These are phyloP conservation scores for Drosophila miranda DNA, from an alignment of 1,140 invertebrate species.

Conservation along the genomic window DNA sequence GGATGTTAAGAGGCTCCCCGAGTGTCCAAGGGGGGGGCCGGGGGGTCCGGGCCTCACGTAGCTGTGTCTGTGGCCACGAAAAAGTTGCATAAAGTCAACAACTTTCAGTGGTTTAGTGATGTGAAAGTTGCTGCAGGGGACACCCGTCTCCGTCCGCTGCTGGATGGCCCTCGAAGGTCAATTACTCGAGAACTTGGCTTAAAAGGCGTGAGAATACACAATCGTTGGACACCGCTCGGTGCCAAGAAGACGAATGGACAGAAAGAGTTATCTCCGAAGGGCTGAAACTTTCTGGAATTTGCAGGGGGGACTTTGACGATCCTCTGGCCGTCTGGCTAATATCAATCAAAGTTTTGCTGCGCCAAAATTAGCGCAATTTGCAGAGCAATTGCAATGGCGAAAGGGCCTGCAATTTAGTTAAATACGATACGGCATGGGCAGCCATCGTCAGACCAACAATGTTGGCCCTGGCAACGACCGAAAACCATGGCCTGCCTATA, in stretches of 20 bases:
- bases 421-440: conserved; percentile 58
- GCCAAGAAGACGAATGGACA: conserved; percentile 9
- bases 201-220: conserved; percentile 55
- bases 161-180: conserved; percentile 56
- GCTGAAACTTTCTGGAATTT: conserved; percentile 13
- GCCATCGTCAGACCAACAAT: conserved; percentile 48
- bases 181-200: conserved; percentile 63
- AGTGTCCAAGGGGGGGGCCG: not conserved
- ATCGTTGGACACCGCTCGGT: conserved; percentile 15
- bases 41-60: conserved; percentile 46
- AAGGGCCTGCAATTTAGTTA: conserved; percentile 63
- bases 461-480: conserved; percentile 36
- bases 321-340: conserved; percentile 41
- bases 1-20: conserved; percentile 27
- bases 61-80: conserved; percentile 79
- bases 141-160: not conserved
- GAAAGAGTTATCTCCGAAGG: conserved; percentile 14
- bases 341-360: conserved; percentile 54
- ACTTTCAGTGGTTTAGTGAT: conserved; percentile 79
- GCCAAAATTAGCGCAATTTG: conserved; percentile 74
- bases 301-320: not conserved
- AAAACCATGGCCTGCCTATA: conserved; percentile 49
- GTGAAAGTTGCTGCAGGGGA: conserved; percentile 73
- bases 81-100: conserved; percentile 80
- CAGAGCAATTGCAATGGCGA: conserved; percentile 57